Evolutionary conservation across 2,888 invertebrate species (phyloP).

Genomic region (Ormia ochracea): DNA sequence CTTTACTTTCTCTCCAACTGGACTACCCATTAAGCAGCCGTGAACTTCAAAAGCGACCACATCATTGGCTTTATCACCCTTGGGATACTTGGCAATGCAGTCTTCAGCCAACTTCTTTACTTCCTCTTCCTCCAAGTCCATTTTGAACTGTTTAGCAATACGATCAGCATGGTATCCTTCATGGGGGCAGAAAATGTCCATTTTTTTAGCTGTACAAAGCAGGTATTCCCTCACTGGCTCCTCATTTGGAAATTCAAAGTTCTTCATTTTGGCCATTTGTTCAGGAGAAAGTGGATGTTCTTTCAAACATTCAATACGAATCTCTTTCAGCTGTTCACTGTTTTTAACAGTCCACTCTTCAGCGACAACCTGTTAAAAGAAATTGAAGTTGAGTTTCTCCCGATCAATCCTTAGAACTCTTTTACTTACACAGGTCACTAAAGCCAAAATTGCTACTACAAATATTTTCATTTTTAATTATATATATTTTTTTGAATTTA

Average conservation of each 20-base stretch:
- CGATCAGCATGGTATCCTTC: slow-evolving; percentile 73
- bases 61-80: slow-evolving; percentile 69
- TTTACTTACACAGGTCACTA: slow-evolving; percentile 62
- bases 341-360: slow-evolving; percentile 72
- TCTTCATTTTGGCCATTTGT: slow-evolving; percentile 67
- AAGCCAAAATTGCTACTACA: slow-evolving; percentile 57
- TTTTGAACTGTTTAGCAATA: slow-evolving; percentile 73
- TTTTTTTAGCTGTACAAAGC: slow-evolving; percentile 69
- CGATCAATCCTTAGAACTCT: background rate
- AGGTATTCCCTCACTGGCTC: slow-evolving; percentile 71
- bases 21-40: slow-evolving; percentile 72
- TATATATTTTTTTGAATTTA: background rate
- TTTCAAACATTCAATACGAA: slow-evolving; percentile 69
- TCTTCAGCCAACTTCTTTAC: slow-evolving; percentile 69
- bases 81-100: slow-evolving; percentile 71
- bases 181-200: slow-evolving; percentile 70
- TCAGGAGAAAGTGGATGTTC: slow-evolving; percentile 67
- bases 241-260: slow-evolving; percentile 70
- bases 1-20: slow-evolving; percentile 71
- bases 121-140: slow-evolving; percentile 71
- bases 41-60: slow-evolving; percentile 75
- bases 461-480: slow-evolving; percentile 60
- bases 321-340: slow-evolving; percentile 68
- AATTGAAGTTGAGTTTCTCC: background rate
- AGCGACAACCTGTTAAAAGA: slow-evolving; percentile 65